Evolutionary conservation across 2,888 invertebrate genomes (phyloP).

Genomic region (Drosophila maculinotata): DNA sequence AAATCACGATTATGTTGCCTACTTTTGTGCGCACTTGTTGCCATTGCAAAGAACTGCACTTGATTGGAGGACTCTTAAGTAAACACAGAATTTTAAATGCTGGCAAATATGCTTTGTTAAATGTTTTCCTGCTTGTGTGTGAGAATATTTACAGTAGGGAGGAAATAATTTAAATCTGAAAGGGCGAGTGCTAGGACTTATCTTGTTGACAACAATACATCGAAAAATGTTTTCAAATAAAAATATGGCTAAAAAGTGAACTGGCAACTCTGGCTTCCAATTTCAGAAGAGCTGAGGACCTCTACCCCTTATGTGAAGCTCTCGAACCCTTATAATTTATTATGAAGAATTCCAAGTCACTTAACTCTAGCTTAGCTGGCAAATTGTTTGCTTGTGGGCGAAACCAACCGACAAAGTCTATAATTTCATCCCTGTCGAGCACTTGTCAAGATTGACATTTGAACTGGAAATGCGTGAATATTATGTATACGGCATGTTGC

Average conservation of each 20-base stretch:
- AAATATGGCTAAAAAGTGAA: too few species aligned
- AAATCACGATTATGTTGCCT: slow-evolving; percentile 24
- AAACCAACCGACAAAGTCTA: not conserved
- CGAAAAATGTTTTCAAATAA: too few species aligned
- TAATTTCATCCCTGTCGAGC: slow-evolving; percentile 20
- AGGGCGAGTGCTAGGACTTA: too few species aligned
- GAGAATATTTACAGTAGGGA: too few species aligned
- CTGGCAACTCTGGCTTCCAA: too few species aligned
- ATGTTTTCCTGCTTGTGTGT: not conserved
- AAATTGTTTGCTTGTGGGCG: slow-evolving; percentile 12
- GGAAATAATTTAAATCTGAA: too few species aligned
- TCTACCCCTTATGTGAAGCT: not conserved
- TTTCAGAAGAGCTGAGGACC: not conserved
- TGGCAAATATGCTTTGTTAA: not conserved
- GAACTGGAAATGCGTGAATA: slow-evolving; percentile 9
- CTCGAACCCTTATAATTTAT: not conserved
- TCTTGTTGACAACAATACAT: too few species aligned
- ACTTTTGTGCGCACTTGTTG: slow-evolving; percentile 42
- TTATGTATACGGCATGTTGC: slow-evolving; percentile 36
- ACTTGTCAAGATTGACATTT: slow-evolving; percentile 3
- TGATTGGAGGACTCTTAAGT: not conserved
- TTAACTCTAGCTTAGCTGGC: not conserved
- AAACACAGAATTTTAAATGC: slow-evolving; percentile 4
- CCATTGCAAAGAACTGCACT: not conserved
- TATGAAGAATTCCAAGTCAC: not conserved